Evolutionary conservation across 2,113 vertebrate species (phyloP).

Genomic region (Notarius quadriscutis): DNA sequence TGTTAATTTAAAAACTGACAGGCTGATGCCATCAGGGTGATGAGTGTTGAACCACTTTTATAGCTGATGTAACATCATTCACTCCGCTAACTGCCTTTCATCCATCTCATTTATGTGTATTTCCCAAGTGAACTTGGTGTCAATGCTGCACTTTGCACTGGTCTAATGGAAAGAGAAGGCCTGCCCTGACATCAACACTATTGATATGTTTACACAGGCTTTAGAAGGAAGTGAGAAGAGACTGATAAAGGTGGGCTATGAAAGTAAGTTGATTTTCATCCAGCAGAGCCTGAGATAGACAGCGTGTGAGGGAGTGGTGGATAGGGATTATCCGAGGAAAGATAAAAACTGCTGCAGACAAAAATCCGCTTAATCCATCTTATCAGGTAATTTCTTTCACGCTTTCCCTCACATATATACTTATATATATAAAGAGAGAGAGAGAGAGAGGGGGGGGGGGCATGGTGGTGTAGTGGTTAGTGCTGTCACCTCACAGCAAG

Average conservation of each 20-base stretch:
- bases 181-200: constrained; percentile 69
- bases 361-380: constrained; percentile 32
- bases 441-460: too few species aligned
- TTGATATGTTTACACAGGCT: constrained; percentile 73
- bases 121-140: constrained; percentile 35
- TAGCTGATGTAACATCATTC: not conserved
- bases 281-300: constrained; percentile 29
- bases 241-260: constrained; percentile 64
- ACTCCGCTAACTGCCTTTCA: not conserved
- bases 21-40: not conserved
- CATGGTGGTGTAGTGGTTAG: too few species aligned
- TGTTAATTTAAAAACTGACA: not conserved
- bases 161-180: constrained; percentile 64
- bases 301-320: not conserved
- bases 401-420: constrained; percentile 26
- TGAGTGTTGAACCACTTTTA: not conserved
- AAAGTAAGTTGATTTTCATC: constrained; percentile 58
- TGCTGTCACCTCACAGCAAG: too few species aligned
- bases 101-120: constrained; percentile 17
- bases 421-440: too few species aligned
- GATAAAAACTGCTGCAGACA: constrained; percentile 1
- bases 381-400: constrained; percentile 61
- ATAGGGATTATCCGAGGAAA: constrained; percentile 25
- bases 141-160: constrained; percentile 69
- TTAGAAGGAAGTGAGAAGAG: constrained; percentile 36